Evolutionary conservation across 1,140 invertebrate genomes (phyloP).

Genomic region (Vanessa tameamea): DNA sequence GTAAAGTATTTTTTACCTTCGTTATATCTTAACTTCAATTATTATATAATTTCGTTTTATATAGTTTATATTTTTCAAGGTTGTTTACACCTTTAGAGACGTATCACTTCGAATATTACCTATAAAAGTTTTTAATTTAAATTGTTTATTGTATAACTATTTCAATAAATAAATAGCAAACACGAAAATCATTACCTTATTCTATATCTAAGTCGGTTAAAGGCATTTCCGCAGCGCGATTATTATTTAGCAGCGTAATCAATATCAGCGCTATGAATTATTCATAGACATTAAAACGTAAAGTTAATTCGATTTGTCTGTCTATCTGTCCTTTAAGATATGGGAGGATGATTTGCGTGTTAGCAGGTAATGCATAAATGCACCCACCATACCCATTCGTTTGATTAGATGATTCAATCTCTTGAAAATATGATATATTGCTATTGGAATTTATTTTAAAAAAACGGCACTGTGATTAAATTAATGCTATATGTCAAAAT

Average conservation of each 20-base stretch:
- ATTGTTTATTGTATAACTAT: no score
- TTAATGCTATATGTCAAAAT: no score
- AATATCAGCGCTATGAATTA: conserved; percentile 27
- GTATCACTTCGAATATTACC: no score
- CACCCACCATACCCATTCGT: conserved; percentile 17
- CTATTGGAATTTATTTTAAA: not conserved
- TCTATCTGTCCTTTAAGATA: conserved; percentile 19
- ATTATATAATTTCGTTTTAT: no score
- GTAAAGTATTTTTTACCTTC: no score
- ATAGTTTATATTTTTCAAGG: no score
- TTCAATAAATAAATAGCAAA: no score
- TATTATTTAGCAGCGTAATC: conserved; percentile 12
- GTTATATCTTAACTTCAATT: no score
- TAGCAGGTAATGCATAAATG: conserved; percentile 16
- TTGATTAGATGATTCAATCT: conserved; percentile 1
- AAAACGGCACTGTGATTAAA: not conserved
- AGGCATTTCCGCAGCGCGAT: conserved; percentile 13
- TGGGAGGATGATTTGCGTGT: conserved; percentile 4
- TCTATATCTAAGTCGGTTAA: not conserved
- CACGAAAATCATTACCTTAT: not conserved
- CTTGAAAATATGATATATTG: not conserved
- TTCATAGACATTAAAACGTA: conserved; percentile 26
- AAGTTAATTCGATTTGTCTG: conserved; percentile 27
- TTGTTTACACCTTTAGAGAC: no score
- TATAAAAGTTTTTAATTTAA: no score